A percentile compares a stretch with the other conserved stretches of the same genome.
These are phyloP conservation scores for Calameuta idolon DNA, from an alignment of 2,888 invertebrate genomes.

Conservation along the genomic window DNA sequence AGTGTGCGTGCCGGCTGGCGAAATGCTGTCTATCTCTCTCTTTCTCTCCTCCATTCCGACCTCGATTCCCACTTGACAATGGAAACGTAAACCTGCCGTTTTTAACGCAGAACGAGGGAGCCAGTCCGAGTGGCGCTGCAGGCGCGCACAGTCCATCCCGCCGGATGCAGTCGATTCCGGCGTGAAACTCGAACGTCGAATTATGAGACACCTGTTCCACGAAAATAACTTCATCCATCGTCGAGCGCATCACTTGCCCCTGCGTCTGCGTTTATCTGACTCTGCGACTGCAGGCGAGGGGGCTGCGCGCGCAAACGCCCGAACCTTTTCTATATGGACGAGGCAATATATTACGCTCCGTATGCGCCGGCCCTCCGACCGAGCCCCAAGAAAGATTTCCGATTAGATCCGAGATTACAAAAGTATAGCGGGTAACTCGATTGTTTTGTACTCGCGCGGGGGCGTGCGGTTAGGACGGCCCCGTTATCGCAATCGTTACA, in stretches of 20 bases:
- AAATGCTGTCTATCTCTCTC: not conserved
- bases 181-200: constrained; percentile 43
- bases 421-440: constrained; percentile 38
- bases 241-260: constrained; percentile 20
- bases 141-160: not conserved
- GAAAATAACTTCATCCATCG: constrained; percentile 52
- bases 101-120: not conserved
- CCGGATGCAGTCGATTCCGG: constrained; percentile 43
- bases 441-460: constrained; percentile 29
- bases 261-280: not conserved
- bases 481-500: constrained; percentile 12
- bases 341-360: constrained; percentile 5
- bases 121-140: not conserved
- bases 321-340: not conserved
- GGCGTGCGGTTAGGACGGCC: constrained; percentile 18
- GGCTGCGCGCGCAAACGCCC: not conserved
- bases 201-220: constrained; percentile 61
- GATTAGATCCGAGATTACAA: constrained; percentile 38
- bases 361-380: constrained; percentile 6
- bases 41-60: not conserved
- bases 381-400: constrained; percentile 1
- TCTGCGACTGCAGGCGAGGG: not conserved
- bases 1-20: not conserved
- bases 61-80: not conserved
- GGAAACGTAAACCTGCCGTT: not conserved